phyloP scores from a whole-genome alignment of 2,797 vertebrate genomes.

The Mormyrops boulengeri region DNA sequence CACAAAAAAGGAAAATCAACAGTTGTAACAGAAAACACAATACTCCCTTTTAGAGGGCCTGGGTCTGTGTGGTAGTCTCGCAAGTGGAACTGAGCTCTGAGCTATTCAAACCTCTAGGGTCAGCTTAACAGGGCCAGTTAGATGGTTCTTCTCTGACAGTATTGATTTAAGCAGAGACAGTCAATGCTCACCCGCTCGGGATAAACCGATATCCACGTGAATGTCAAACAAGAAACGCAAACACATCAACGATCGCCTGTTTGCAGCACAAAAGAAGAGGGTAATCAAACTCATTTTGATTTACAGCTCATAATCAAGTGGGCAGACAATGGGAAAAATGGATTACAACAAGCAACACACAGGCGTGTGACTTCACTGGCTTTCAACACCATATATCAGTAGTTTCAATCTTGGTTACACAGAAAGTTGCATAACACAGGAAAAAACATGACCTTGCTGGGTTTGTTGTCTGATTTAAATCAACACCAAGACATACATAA shows the following conservation, averaged over 20 bases:
- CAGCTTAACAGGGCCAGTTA: neutral
- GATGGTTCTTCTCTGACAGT: neutral
- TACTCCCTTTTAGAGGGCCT: neutral
- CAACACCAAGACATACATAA: neutral
- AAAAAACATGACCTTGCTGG: neutral
- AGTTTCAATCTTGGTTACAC: neutral
- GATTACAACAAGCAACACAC: neutral
- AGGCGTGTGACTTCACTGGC: neutral
- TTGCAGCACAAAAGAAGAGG: neutral
- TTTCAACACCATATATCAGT: constrained; percentile 1
- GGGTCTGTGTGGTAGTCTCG: neutral
- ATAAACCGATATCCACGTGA: neutral
- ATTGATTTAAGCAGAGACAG: neutral
- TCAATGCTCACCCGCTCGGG: neutral
- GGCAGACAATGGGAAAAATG: neutral
- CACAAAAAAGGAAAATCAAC: constrained; percentile 21
- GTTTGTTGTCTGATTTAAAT: constrained; percentile 5
- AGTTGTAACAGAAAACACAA: constrained; percentile 17
- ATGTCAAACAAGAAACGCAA: neutral
- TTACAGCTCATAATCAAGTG: neutral
- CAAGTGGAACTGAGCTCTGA: neutral
- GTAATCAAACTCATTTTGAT: neutral
- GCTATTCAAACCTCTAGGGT: neutral
- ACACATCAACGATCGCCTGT: neutral
- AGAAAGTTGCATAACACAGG: constrained; percentile 1